These are phyloP conservation scores for Peribatodes rhomboidaria DNA, from an alignment of 2,888 invertebrate species.

Conservation along the genomic window DNA sequence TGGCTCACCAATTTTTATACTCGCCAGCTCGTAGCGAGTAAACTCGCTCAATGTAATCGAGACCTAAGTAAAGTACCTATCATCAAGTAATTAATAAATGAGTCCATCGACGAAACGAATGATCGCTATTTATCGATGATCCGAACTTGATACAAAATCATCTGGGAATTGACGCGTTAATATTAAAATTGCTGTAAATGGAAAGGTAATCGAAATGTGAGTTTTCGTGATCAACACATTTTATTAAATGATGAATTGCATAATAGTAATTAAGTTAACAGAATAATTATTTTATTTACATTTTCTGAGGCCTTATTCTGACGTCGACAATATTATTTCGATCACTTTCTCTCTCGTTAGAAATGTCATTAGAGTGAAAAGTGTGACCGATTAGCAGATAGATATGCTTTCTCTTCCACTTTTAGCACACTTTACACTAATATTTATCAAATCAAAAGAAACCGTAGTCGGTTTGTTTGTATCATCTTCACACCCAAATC, in stretches of 20 bases:
- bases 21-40: too few relatives aligned
- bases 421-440: background rate
- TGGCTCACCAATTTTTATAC: too few relatives aligned
- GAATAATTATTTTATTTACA: background rate
- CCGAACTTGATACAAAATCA: constrained; percentile 9
- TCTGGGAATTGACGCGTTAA: background rate
- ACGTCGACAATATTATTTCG: too few relatives aligned
- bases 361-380: too few relatives aligned
- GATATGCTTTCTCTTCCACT: too few relatives aligned
- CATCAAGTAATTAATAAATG: constrained; percentile 36
- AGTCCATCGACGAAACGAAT: constrained; percentile 15
- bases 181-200: constrained; percentile 1
- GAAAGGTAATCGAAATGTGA: background rate
- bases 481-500: too few relatives aligned
- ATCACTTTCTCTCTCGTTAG: too few relatives aligned
- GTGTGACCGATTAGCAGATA: too few relatives aligned
- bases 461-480: too few relatives aligned
- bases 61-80: too few relatives aligned
- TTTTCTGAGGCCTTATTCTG: background rate
- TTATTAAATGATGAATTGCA: background rate
- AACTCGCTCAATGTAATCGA: too few relatives aligned
- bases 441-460: background rate
- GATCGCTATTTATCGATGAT: constrained; percentile 19
- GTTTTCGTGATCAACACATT: background rate
- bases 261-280: background rate